Percentiles rank a stretch among this genome's conserved stretches.
These are phyloP conservation scores for Zaprionus ornatus DNA, from an alignment of 1,140 invertebrate genomes.

Conservation along the genomic window DNA sequence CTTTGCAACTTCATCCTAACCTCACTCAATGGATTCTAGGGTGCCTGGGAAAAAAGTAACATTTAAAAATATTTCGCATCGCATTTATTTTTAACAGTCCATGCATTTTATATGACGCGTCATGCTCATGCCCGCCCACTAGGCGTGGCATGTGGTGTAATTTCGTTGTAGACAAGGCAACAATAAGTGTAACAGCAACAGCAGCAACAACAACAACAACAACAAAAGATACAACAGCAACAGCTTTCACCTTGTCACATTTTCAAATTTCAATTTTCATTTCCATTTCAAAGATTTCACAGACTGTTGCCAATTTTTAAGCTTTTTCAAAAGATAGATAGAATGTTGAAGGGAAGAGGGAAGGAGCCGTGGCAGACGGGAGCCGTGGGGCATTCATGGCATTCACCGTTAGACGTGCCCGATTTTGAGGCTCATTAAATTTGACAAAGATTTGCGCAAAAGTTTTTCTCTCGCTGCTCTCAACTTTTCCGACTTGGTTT, in stretches of 20 bases:
- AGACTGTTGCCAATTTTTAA: slow-evolving; percentile 64
- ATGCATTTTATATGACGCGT: slow-evolving; percentile 71
- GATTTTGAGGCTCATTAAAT: slow-evolving; percentile 78
- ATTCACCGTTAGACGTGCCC: slow-evolving; percentile 24
- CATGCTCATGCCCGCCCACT: slow-evolving; percentile 10
- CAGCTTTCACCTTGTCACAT: slow-evolving; percentile 72
- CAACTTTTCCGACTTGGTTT: slow-evolving; percentile 51
- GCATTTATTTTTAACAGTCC: slow-evolving; percentile 76
- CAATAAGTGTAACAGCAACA: slow-evolving; percentile 31
- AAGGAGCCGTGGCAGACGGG: too few relatives aligned
- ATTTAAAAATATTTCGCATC: slow-evolving; percentile 70
- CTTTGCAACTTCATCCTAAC: neutral
- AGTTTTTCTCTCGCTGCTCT: slow-evolving; percentile 51
- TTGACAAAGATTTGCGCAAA: slow-evolving; percentile 69
- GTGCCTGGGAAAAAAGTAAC: slow-evolving; percentile 31
- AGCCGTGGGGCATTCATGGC: slow-evolving; percentile 1
- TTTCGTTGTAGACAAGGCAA: slow-evolving; percentile 70
- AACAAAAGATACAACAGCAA: slow-evolving; percentile 21
- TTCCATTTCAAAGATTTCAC: slow-evolving; percentile 66
- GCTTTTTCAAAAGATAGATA: slow-evolving; percentile 24
- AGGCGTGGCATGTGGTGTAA: slow-evolving; percentile 61
- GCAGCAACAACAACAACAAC: neutral
- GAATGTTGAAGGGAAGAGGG: slow-evolving; percentile 16
- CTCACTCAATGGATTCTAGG: neutral
- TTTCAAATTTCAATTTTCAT: slow-evolving; percentile 80